phyloP scores from a whole-genome alignment of 2,113 vertebrate species.

The Uria aalge region DNA sequence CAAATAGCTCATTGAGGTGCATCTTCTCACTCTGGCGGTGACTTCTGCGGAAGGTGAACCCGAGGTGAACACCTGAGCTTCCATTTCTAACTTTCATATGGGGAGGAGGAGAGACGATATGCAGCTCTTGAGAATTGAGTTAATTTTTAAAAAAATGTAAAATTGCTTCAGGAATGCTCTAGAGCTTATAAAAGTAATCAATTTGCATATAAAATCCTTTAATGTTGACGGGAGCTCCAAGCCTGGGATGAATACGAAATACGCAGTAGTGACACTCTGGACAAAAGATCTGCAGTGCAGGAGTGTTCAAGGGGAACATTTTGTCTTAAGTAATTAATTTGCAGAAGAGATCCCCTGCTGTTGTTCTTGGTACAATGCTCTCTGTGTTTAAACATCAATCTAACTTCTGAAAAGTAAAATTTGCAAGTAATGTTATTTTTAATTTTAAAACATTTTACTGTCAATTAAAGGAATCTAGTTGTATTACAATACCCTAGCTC shows the following conservation, averaged over 20 bases:
- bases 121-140: constrained; percentile 46
- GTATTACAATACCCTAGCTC: constrained; percentile 17
- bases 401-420: constrained; percentile 62
- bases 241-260: constrained; percentile 58
- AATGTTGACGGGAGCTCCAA: constrained; percentile 47
- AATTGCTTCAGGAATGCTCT: constrained; percentile 48
- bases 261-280: constrained; percentile 52
- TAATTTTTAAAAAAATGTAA: constrained; percentile 6
- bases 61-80: constrained; percentile 13
- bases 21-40: neutral
- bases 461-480: constrained; percentile 36
- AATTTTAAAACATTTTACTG: constrained; percentile 39
- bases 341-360: constrained; percentile 57
- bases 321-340: constrained; percentile 72
- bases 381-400: constrained; percentile 57
- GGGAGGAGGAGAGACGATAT: constrained; percentile 34
- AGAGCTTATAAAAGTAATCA: constrained; percentile 64
- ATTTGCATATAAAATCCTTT: constrained; percentile 64
- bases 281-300: constrained; percentile 70
- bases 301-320: constrained; percentile 63
- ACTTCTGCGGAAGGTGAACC: constrained; percentile 48
- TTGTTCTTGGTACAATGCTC: constrained; percentile 58
- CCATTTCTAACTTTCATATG: neutral
- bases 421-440: constrained; percentile 52
- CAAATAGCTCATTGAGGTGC: neutral